A percentile compares a stretch with the other conserved stretches of the same genome.
These are phyloP conservation scores for Corythaixoides concolor DNA, from an alignment of 2,113 vertebrate genomes.

Conservation along the genomic window DNA sequence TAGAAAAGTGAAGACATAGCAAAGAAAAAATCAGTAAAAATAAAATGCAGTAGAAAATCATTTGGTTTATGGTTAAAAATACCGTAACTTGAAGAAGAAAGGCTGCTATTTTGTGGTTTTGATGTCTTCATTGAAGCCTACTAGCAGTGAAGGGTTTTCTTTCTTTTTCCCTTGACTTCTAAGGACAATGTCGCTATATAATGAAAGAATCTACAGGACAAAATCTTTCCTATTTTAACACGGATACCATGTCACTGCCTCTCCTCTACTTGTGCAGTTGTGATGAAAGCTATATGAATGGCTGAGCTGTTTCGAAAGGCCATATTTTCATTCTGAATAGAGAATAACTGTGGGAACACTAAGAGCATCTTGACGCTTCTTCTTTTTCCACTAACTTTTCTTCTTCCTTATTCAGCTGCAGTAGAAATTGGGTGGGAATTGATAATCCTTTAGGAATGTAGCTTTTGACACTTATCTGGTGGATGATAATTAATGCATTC, in stretches of 20 bases:
- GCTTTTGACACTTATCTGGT: constrained; percentile 64
- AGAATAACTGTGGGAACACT: constrained; percentile 20
- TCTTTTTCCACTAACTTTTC: constrained; percentile 51
- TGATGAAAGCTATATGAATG: constrained; percentile 31
- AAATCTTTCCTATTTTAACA: constrained; percentile 42
- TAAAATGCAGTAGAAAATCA: background rate
- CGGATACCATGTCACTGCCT: constrained; percentile 22
- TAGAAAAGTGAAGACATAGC: background rate
- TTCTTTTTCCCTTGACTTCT: constrained; percentile 13
- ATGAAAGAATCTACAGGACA: constrained; percentile 22
- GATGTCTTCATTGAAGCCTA: background rate
- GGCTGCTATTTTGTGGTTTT: background rate
- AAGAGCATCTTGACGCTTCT: constrained; percentile 14
- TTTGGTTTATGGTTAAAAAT: background rate
- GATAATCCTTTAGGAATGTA: constrained; percentile 61
- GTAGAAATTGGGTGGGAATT: constrained; percentile 52
- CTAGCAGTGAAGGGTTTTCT: background rate
- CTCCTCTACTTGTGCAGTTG: constrained; percentile 4
- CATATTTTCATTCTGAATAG: constrained; percentile 16
- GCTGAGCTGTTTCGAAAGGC: background rate
- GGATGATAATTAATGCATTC: constrained; percentile 67
- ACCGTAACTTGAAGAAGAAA: background rate
- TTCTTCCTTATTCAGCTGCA: background rate
- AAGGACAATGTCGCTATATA: constrained; percentile 2
- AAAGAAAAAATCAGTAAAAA: background rate